Percentiles rank a stretch among this genome's conserved stretches.
Evolutionary conservation across 2,797 vertebrate genomes (phyloP).

Genomic region (Gambelia wislizenii): DNA sequence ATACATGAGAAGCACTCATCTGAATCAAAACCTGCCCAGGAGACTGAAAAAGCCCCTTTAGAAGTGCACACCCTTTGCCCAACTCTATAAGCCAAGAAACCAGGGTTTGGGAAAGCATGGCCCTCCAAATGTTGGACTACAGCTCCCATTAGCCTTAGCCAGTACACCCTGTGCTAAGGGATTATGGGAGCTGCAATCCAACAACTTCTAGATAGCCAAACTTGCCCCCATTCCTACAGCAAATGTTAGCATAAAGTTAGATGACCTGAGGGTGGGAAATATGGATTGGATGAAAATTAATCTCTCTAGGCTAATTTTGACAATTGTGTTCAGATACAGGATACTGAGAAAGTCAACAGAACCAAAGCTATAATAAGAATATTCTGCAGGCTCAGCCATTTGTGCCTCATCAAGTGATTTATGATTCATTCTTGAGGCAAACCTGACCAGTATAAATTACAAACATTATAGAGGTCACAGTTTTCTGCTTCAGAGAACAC

Average conservation of each 20-base stretch:
- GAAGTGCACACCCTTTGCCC: background rate
- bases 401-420: background rate
- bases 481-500: background rate
- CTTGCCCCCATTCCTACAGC: no score
- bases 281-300: background rate
- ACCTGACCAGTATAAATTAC: constrained; percentile 11
- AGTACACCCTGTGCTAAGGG: no score
- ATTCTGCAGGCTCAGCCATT: background rate
- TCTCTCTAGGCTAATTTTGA: background rate
- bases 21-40: accelerated
- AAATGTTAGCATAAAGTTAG: background rate
- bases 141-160: no score
- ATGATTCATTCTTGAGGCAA: background rate
- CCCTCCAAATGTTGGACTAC: no score
- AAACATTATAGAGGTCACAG: background rate
- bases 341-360: background rate
- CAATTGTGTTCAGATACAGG: background rate
- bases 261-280: background rate
- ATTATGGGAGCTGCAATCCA: no score
- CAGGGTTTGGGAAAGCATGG: no score
- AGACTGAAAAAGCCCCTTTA: background rate
- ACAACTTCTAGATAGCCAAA: no score
- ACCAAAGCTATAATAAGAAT: background rate
- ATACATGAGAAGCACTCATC: background rate
- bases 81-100: background rate